Base-by-base conservation (phyloP, 2,888 invertebrate genomes). In the Athalia circularis region DNA sequence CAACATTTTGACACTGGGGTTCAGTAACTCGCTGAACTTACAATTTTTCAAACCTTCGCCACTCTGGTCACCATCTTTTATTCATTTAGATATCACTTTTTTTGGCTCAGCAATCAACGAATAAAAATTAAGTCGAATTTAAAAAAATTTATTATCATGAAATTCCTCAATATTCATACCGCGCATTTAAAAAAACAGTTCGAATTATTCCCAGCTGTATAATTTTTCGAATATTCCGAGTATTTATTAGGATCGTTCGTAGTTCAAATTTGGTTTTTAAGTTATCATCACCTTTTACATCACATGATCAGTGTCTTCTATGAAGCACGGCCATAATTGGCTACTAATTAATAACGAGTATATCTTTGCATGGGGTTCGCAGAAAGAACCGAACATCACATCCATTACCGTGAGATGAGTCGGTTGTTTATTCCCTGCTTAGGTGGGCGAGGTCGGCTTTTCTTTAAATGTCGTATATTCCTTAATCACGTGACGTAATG, bases 231-330 rank as follows among this genome's bases (percentile, higher is more conserved):
- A 50, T 45, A 45, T n/a, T n/a, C 11, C 45, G 13, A 47, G 8
- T 59, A 47, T 47, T 47, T 13, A 47, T 11, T 45, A 3, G 13
- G n/a, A 4, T 8, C 45, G n/a, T 29, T 50, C 47, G 3, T 5
- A 3, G 3, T 4, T 62, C 5, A 13, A 15, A 8, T 11, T 57
- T 47, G 5, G n/a, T n/a, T 29, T 43, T 48, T 3, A n/a, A 68
- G n/a, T 59, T 57, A 6, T 47, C 11, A 70, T 68, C 70, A 72
- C 54, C 78, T 78, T 29, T 78, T 61, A 68, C 68, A 70, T 5
- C 68, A 77, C 67, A 8, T 70, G 54, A 70, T 77, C 77, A 61
- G 50, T 6, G 50, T 50, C 61, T 61, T 77, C 68, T 61, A 61
- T 29, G 29, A 50, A 13, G n/a, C 47, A 43, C 68, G 43, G 70